These are phyloP conservation scores for Diachrysia chrysitis DNA, from an alignment of 2,888 invertebrate genomes.

Conservation along the genomic window DNA sequence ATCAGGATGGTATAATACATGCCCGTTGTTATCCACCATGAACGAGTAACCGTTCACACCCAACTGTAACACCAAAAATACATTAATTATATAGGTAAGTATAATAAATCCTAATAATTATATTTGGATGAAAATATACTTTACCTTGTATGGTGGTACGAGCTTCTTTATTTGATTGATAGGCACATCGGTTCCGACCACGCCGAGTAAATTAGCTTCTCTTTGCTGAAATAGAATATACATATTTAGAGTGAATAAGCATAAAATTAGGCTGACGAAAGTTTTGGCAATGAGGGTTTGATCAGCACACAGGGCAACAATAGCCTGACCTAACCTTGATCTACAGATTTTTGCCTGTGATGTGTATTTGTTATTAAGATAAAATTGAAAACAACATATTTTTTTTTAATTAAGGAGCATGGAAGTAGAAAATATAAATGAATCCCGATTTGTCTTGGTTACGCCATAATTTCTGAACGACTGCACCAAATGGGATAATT, in stretches of 20 bases:
- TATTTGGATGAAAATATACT: not conserved
- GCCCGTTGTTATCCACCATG: constrained; percentile 99
- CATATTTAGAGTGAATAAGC: not conserved
- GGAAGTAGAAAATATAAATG: too few relatives aligned
- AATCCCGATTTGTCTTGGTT: too few relatives aligned
- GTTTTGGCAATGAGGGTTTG: too few relatives aligned
- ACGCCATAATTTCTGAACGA: too few relatives aligned
- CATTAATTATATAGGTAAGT: not conserved
- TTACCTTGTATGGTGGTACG: constrained; percentile 97
- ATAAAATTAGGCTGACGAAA: not conserved
- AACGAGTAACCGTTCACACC: constrained; percentile 99
- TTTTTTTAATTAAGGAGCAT: too few relatives aligned
- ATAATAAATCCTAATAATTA: too few relatives aligned
- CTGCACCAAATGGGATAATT: too few relatives aligned
- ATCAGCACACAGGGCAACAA: too few relatives aligned
- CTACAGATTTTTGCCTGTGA: too few relatives aligned
- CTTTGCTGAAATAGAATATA: constrained; percentile 89
- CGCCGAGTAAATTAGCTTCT: constrained; percentile 97
- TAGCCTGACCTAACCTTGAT: too few relatives aligned
- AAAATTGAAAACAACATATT: too few relatives aligned
- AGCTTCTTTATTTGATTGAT: constrained; percentile 98
- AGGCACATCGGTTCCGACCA: constrained; percentile 99
- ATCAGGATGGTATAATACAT: constrained; percentile 98
- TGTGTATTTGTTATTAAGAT: too few relatives aligned
- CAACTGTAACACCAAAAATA: constrained; percentile 90